Evolutionary conservation across 2,797 vertebrate species (phyloP).

Genomic region (Parauchenoglanis punctatus): DNA sequence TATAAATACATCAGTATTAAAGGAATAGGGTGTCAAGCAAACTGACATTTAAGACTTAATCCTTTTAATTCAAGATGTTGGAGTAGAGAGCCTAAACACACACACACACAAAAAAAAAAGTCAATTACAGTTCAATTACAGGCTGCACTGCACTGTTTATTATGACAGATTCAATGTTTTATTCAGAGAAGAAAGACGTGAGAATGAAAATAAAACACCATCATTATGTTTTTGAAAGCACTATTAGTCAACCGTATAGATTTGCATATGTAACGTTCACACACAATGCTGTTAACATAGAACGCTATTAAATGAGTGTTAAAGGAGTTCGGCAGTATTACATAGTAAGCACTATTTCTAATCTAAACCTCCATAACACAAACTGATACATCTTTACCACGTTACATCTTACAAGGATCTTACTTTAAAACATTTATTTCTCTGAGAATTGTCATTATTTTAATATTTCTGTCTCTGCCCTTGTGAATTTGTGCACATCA

Average conservation of each 20-base stretch:
- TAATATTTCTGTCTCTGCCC: neutral
- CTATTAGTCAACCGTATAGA: neutral
- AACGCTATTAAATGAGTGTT: neutral
- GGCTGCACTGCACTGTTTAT: neutral
- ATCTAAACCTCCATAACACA: neutral
- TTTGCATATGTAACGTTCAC: neutral
- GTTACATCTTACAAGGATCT: neutral
- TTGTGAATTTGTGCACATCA: neutral
- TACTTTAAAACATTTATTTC: neutral
- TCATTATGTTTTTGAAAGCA: constrained; percentile 22
- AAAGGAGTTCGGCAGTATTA: neutral
- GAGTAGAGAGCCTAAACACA: neutral
- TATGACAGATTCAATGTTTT: neutral
- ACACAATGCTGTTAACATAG: neutral
- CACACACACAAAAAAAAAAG: neutral
- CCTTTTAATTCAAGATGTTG: neutral
- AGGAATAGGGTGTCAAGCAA: neutral
- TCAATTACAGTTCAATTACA: constrained; percentile 17
- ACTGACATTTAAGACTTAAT: neutral
- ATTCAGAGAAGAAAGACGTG: neutral
- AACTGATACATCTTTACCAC: neutral
- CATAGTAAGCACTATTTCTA: neutral
- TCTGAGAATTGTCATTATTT: neutral
- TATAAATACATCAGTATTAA: constrained; percentile 2
- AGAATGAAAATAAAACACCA: constrained; percentile 1